These are phyloP conservation scores for Xiphias gladius DNA, from an alignment of 2,113 vertebrate genomes.

Conservation along the genomic window DNA sequence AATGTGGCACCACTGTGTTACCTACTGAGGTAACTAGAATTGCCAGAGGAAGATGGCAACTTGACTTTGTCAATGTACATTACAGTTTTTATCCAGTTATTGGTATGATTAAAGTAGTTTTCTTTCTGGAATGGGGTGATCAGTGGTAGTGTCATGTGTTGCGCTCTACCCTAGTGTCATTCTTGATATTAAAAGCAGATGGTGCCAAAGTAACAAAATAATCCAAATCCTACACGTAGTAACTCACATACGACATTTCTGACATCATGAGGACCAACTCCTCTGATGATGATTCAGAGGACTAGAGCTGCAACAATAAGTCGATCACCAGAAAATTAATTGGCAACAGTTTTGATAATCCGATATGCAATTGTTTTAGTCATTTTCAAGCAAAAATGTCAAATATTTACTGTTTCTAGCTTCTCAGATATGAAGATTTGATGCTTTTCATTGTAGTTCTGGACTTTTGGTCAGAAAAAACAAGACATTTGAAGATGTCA, in stretches of 20 bases:
- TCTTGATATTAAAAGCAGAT: slow-evolving; percentile 36
- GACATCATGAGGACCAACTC: neutral
- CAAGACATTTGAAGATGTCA: too few species aligned
- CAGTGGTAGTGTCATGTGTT: neutral
- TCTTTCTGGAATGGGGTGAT: neutral
- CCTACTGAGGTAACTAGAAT: too few species aligned
- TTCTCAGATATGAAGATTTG: too few species aligned
- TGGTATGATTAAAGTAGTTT: neutral
- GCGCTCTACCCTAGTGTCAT: neutral
- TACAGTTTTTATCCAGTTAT: neutral
- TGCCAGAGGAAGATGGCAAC: neutral
- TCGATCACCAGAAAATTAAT: too few species aligned
- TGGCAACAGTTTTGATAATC: too few species aligned
- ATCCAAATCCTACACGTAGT: neutral
- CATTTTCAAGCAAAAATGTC: too few species aligned
- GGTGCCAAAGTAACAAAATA: slow-evolving; percentile 14
- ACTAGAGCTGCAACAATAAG: too few species aligned
- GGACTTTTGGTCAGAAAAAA: too few species aligned
- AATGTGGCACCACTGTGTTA: neutral
- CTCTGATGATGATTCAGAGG: neutral
- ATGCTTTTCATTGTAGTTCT: too few species aligned
- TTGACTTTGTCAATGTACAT: neutral
- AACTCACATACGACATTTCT: neutral
- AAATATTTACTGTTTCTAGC: too few species aligned
- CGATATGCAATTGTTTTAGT: too few species aligned